A percentile compares a stretch with the other conserved stretches of the same genome.
Conservation (phyloP, 2,797 vertebrate genomes). For the Tympanoctomys barrerae region DNA sequence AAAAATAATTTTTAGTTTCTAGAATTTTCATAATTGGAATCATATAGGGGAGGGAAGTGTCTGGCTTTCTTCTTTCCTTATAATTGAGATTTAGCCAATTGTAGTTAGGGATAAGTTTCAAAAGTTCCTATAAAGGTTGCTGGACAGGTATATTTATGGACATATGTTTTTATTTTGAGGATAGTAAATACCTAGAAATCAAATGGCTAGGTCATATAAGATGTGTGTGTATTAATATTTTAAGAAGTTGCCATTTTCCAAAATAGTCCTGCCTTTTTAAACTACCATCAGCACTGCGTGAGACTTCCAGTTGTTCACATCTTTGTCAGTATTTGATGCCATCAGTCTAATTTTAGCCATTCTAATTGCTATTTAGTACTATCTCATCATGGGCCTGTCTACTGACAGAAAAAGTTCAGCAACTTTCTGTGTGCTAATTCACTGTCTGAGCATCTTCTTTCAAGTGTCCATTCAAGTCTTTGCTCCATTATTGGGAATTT, state of each 20-base stretch:
- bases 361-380: conserved; percentile 3
- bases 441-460: not conserved
- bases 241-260: conserved; percentile 47
- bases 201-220: conserved; percentile 15
- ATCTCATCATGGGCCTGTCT: conserved; percentile 12
- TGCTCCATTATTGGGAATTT: conserved; percentile 1
- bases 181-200: conserved; percentile 25
- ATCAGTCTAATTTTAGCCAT: conserved; percentile 27
- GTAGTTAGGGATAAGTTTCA: not conserved
- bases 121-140: not conserved
- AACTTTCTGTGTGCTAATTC: conserved; percentile 30
- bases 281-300: not conserved
- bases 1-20: conserved; percentile 42
- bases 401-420: not conserved
- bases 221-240: conserved; percentile 28
- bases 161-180: not conserved
- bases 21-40: conserved; percentile 55
- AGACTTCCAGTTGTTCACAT: not conserved
- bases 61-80: not conserved
- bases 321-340: not conserved
- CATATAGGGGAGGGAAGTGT: not conserved
- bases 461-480: not conserved
- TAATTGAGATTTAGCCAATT: conserved; percentile 29
- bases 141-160: conserved; percentile 19
- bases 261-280: conserved; percentile 20